Conservation (phyloP, 2,113 vertebrate genomes). For the Megaceryle maxima region DNA sequence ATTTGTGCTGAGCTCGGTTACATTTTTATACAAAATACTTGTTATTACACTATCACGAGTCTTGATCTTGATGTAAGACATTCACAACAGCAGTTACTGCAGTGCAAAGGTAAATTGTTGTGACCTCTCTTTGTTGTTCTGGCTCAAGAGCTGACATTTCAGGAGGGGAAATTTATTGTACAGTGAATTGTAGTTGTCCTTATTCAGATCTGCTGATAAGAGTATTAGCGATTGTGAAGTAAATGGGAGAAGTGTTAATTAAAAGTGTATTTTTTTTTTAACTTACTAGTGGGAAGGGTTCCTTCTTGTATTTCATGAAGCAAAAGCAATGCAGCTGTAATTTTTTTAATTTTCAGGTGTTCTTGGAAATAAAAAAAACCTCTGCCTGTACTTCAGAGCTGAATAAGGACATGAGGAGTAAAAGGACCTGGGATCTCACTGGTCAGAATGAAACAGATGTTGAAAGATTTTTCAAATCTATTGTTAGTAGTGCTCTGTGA, state of each 20-base stretch:
- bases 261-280: not conserved
- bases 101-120: not conserved
- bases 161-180: not conserved
- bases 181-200: not conserved
- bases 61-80: not conserved
- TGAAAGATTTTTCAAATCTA: constrained; percentile 80
- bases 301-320: not conserved
- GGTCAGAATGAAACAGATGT: constrained; percentile 91
- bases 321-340: not conserved
- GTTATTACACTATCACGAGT: not conserved
- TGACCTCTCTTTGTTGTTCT: not conserved
- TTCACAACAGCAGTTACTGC: not conserved
- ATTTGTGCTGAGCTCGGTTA: not conserved
- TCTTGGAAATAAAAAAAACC: not conserved
- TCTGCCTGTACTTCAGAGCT: not conserved
- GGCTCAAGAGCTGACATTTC: not conserved
- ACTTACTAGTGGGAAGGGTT: not conserved
- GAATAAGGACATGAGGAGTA: constrained; percentile 85
- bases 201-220: not conserved
- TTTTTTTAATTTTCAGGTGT: constrained; percentile 62
- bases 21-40: not conserved
- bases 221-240: not conserved
- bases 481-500: constrained; percentile 87
- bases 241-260: not conserved
- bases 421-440: constrained; percentile 74